A percentile compares a stretch with the other conserved stretches of the same genome.
Evolutionary conservation across 2,113 vertebrate genomes (phyloP).

Genomic region (Psilopsiagon aurifrons): DNA sequence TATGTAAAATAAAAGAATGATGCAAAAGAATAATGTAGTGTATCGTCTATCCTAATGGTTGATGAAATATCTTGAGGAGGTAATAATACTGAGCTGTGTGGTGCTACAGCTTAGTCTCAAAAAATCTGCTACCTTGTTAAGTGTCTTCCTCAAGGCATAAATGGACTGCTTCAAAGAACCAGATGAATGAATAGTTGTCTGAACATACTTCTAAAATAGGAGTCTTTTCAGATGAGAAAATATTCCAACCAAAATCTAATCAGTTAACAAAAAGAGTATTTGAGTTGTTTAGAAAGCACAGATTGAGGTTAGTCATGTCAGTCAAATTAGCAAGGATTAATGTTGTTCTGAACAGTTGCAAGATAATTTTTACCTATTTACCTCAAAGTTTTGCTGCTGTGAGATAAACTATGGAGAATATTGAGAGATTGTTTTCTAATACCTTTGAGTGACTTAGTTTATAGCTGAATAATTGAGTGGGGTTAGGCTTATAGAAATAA

Average conservation of each 20-base stretch:
- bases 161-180: neutral
- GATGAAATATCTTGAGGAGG: neutral
- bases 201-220: neutral
- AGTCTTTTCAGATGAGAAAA: neutral
- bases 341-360: neutral
- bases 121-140: neutral
- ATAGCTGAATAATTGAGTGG: neutral
- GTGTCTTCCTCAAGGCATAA: neutral
- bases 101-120: neutral
- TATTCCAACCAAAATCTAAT: neutral
- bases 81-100: neutral
- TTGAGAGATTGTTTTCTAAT: neutral
- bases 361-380: neutral
- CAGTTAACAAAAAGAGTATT: neutral
- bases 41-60: neutral
- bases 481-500: neutral
- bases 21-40: neutral
- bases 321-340: neutral
- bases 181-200: neutral
- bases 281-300: neutral
- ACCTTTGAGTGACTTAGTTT: neutral
- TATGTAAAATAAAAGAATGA: neutral
- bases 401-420: neutral
- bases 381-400: neutral
- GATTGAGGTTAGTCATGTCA: neutral